Percentiles rank a stretch among this genome's conserved stretches.
Evolutionary conservation across 2,113 vertebrate genomes (phyloP).

Genomic region (Butorides virescens): DNA sequence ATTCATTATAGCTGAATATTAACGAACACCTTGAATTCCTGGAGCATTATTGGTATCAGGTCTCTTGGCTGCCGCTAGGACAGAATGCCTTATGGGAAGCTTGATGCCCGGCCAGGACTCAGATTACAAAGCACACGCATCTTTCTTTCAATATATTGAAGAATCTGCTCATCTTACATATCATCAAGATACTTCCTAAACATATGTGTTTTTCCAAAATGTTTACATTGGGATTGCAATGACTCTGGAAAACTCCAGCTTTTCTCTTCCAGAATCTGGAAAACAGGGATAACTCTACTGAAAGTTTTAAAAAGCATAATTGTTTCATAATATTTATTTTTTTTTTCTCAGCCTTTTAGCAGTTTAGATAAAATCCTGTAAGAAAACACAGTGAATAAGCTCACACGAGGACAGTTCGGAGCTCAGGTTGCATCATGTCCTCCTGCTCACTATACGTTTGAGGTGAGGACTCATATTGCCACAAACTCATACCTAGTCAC

Average conservation of each 20-base stretch:
- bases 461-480: neutral
- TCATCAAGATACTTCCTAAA: constrained; percentile 24
- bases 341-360: neutral
- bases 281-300: neutral
- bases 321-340: neutral
- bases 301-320: neutral
- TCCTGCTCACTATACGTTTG: neutral
- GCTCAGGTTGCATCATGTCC: neutral
- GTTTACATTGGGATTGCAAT: neutral
- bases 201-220: neutral
- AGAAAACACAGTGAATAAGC: neutral
- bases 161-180: neutral
- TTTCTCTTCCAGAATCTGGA: neutral
- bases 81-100: constrained; percentile 2
- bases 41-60: constrained; percentile 11
- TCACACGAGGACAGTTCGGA: neutral
- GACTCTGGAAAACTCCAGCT: neutral
- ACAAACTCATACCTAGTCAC: neutral
- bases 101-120: constrained; percentile 39
- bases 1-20: constrained; percentile 52
- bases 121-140: constrained; percentile 24
- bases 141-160: neutral
- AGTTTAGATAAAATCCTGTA: neutral
- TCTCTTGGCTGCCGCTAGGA: constrained; percentile 34
- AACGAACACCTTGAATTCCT: constrained; percentile 55